Base-by-base conservation (phyloP, 2,113 vertebrate genomes). In the Gymnorhina tibicen region DNA sequence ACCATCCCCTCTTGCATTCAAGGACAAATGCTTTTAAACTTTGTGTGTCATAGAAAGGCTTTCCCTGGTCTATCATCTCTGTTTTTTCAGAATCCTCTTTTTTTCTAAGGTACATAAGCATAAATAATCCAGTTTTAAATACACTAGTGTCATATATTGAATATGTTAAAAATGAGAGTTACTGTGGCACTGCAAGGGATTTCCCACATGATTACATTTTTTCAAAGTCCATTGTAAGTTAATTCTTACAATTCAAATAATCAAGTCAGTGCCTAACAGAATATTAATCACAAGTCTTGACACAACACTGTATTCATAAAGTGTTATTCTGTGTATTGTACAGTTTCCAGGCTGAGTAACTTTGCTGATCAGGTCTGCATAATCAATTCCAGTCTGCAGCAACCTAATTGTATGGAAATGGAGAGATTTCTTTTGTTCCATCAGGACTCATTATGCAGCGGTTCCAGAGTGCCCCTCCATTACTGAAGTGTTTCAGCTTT, bases 1-100 rank as follows among this genome's bases (percentile, higher is more conserved):
- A 44, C 84, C 91, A 95, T 97, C 84, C 94, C 91, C 83, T 88
- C 33, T 76, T 86, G 80, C 68, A 89, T 96, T 96, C 95, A 96
- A 97, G 96, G 95, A 97, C 91, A 97, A 97, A 91, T 49, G 50
- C 30, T 87, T 91, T 92, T 60, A 90, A 86, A 81, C 24, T 80
- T 91, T 75, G 27, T 85, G 28, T 32, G 16, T 39, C 47, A 47
- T 37, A 80, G 41, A 92, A 92, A 72, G 26, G 10, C 12, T 87
- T 96, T 68, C 15, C 18, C 53, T 69, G 66, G 49, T 79, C 62
- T 85, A 35, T 75, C 53, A 90, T 56, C 39, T 86, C 74, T 82
- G 8, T 18, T 93, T 94, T 76, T 86, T 37, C 39, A 50, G 44
- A 73, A 73, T 32, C 5, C 9, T 93, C 42, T 87, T 64, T 80